These are phyloP conservation scores for Lithosia quadra DNA, from an alignment of 2,888 invertebrate species.

Conservation along the genomic window DNA sequence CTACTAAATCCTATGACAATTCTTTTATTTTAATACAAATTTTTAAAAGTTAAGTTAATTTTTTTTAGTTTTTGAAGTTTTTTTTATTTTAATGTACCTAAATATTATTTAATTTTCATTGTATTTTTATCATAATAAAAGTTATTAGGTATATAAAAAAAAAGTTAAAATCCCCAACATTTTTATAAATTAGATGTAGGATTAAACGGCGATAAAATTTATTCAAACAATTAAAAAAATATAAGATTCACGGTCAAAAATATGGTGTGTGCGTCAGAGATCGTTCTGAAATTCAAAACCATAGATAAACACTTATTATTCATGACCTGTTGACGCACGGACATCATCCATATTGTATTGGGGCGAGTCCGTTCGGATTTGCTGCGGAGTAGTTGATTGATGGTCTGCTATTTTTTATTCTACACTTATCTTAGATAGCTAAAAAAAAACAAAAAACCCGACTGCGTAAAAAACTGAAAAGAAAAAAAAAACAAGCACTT, in stretches of 20 bases:
- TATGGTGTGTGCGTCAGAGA: slow-evolving; percentile 20
- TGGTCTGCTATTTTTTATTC: background rate
- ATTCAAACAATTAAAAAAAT: slow-evolving; percentile 29
- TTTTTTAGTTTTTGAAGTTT: no score
- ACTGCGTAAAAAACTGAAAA: no score
- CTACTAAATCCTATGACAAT: no score
- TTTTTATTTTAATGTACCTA: no score
- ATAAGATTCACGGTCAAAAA: slow-evolving; percentile 37
- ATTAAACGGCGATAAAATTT: background rate
- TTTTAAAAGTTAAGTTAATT: background rate
- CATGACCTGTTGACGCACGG: slow-evolving; percentile 39
- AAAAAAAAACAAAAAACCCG: slow-evolving; percentile 5
- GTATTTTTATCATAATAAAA: no score
- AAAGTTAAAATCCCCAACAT: no score
- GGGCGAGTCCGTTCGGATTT: slow-evolving; percentile 30
- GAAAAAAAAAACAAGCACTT: no score
- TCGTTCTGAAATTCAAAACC: slow-evolving; percentile 36
- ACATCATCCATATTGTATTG: slow-evolving; percentile 57
- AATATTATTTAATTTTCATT: no score
- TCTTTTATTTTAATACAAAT: no score
- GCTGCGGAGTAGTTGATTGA: background rate
- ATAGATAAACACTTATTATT: slow-evolving; percentile 23
- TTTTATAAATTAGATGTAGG: background rate
- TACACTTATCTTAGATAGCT: background rate
- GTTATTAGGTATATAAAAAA: no score